Evolutionary conservation across 2,888 invertebrate genomes (phyloP).

Genomic region (Agriopis marginaria): DNA sequence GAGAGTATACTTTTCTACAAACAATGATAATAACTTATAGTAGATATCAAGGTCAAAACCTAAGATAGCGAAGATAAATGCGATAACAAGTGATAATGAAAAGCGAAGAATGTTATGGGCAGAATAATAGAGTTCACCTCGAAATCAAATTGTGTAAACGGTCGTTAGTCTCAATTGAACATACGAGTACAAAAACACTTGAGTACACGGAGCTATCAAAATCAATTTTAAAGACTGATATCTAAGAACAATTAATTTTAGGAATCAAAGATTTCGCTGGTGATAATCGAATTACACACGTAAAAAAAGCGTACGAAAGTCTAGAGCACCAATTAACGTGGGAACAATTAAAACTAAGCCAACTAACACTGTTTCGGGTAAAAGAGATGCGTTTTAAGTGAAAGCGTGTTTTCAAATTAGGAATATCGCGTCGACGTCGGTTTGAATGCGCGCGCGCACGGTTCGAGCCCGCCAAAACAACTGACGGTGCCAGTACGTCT

Average conservation of each 20-base stretch:
- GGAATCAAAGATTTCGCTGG: slow-evolving; percentile 27
- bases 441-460: slow-evolving; percentile 67
- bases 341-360: slow-evolving; percentile 43
- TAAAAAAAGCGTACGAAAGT: slow-evolving; percentile 40
- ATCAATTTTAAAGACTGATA: slow-evolving; percentile 10
- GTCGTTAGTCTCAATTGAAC: slow-evolving; percentile 54
- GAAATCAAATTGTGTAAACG: slow-evolving; percentile 48
- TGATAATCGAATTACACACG: slow-evolving; percentile 30
- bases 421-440: slow-evolving; percentile 42
- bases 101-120: slow-evolving; percentile 47
- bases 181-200: slow-evolving; percentile 49
- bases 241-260: slow-evolving; percentile 15
- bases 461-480: slow-evolving; percentile 75
- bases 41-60: slow-evolving; percentile 62
- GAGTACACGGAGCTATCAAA: slow-evolving; percentile 42
- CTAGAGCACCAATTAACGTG: slow-evolving; percentile 45
- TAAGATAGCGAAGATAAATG: slow-evolving; percentile 63
- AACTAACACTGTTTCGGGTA: slow-evolving; percentile 47
- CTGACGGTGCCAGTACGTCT: slow-evolving; percentile 79
- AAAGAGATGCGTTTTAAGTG: slow-evolving; percentile 45
- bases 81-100: slow-evolving; percentile 64
- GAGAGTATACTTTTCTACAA: slow-evolving; percentile 31
- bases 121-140: slow-evolving; percentile 55
- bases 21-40: slow-evolving; percentile 32
- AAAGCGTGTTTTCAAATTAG: slow-evolving; percentile 51